Conservation (phyloP, 2,113 vertebrate species). For the Forbesichthys papilliferus region DNA sequence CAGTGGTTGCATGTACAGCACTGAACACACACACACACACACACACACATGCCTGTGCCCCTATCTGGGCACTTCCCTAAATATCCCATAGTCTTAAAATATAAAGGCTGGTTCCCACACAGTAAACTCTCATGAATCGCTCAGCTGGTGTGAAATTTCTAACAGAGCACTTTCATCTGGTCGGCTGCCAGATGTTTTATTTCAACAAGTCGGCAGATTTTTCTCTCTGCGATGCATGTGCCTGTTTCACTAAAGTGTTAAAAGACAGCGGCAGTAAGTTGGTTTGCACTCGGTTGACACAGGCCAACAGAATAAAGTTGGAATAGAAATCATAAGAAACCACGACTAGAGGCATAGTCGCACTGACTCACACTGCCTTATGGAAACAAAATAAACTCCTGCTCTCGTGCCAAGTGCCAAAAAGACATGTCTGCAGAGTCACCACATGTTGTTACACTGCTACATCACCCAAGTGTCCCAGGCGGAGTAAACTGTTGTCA, state of each 20-base stretch:
- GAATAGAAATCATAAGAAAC: not conserved
- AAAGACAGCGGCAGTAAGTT: conserved; percentile 31
- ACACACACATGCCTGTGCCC: not conserved
- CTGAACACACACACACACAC: conserved; percentile 24
- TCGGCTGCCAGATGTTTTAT: conserved; percentile 63
- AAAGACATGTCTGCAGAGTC: conserved; percentile 29
- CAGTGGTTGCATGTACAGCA: conserved; percentile 37
- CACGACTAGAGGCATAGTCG: not conserved
- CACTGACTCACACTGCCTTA: too few species aligned
- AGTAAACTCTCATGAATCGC: conserved; percentile 65
- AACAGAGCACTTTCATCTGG: conserved; percentile 55
- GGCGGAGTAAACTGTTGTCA: conserved; percentile 40
- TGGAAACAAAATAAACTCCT: not conserved
- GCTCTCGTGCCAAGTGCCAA: conserved; percentile 26
- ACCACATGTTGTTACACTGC: conserved; percentile 46
- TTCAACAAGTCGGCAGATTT: conserved; percentile 63
- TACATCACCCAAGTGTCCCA: conserved; percentile 18
- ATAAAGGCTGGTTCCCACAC: conserved; percentile 54
- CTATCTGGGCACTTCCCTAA: conserved; percentile 52
- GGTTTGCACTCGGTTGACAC: not conserved
- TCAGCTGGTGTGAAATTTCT: conserved; percentile 61
- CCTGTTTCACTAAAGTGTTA: conserved; percentile 35
- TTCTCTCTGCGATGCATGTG: conserved; percentile 46
- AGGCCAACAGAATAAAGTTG: not conserved
- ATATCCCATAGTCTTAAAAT: conserved; percentile 54